Conservation (phyloP, 2,113 vertebrate genomes). For the Bos indicus region DNA sequence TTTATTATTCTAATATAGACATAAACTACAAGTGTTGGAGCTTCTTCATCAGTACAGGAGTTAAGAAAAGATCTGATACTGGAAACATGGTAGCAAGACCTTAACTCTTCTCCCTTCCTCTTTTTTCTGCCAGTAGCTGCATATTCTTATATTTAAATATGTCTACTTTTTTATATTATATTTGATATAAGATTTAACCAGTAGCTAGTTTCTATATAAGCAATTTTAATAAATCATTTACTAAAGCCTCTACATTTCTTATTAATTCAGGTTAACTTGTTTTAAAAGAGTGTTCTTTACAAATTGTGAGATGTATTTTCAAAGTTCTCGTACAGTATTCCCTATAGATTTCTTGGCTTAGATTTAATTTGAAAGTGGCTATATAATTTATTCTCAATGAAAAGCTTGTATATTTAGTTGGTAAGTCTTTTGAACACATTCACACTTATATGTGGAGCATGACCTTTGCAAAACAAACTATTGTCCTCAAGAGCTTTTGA, state of each 20-base stretch:
- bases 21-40: background rate
- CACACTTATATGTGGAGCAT: conserved; percentile 63
- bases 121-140: background rate
- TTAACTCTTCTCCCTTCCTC: background rate
- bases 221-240: conserved; percentile 10
- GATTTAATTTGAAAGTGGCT: conserved; percentile 50
- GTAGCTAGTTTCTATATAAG: background rate
- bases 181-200: background rate
- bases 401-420: conserved; percentile 67
- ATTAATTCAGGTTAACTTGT: background rate
- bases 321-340: conserved; percentile 15
- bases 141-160: background rate
- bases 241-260: background rate
- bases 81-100: background rate
- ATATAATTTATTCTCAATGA: conserved; percentile 65
- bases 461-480: conserved; percentile 75
- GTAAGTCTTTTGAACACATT: conserved; percentile 70
- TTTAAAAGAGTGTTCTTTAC: background rate
- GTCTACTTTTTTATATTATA: background rate
- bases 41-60: background rate
- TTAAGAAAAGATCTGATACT: background rate
- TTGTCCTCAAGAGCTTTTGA: conserved; percentile 70
- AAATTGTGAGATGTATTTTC: conserved; percentile 31
- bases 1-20: background rate
- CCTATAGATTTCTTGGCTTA: conserved; percentile 30